Percentiles rank a stretch among this genome's conserved stretches.
phyloP scores from a whole-genome alignment of 2,113 vertebrate genomes.

The Rhadina sibilatrix region DNA sequence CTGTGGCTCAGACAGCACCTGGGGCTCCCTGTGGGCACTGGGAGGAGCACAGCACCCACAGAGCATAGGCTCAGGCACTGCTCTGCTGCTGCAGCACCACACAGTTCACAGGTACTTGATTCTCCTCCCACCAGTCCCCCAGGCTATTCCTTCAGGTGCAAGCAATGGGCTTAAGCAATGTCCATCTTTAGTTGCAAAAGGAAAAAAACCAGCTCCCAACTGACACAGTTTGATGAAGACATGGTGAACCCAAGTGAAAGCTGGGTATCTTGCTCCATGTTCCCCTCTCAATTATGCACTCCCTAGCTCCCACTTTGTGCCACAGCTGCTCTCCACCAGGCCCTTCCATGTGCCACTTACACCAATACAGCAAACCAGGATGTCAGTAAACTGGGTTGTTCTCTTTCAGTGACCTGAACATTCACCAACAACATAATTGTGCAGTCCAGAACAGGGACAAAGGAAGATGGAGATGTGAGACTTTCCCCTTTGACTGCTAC shows the following conservation, averaged over 20 bases:
- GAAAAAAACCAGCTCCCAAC: not conserved
- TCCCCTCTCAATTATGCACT: not conserved
- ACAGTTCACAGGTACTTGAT: not conserved
- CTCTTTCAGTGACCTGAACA: not conserved
- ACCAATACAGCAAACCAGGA: not conserved
- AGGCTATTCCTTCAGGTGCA: not conserved
- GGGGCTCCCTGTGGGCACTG: fast-evolving
- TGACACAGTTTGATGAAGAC: not conserved
- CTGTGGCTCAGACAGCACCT: not conserved
- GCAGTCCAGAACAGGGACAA: not conserved
- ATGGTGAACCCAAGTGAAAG: not conserved
- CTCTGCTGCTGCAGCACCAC: not conserved
- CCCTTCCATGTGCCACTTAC: not conserved
- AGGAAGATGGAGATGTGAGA: not conserved
- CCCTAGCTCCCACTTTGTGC: not conserved
- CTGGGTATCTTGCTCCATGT: not conserved
- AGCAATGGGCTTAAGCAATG: not conserved
- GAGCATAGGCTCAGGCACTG: not conserved
- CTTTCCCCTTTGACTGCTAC: not conserved
- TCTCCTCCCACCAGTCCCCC: not conserved
- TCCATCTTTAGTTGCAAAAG: not conserved
- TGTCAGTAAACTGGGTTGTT: not conserved
- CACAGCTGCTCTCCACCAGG: not conserved
- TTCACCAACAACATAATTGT: not conserved
- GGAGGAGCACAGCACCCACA: not conserved